Evolutionary conservation across 2,888 invertebrate genomes (phyloP).

Genomic region (Macaria liturata): DNA sequence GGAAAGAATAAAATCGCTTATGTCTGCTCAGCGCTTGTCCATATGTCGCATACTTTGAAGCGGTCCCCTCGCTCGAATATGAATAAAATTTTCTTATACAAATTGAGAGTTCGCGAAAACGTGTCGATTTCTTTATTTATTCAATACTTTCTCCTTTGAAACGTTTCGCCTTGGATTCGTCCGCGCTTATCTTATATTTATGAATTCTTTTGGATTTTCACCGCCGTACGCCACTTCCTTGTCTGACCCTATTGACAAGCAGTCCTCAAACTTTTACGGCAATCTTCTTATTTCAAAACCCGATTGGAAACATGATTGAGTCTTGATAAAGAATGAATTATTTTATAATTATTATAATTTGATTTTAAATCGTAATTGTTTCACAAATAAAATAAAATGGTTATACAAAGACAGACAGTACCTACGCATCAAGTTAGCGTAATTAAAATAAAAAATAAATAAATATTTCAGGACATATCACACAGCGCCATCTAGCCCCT

Average conservation of each 20-base stretch:
- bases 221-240: constrained; percentile 56
- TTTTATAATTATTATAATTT: too few relatives aligned
- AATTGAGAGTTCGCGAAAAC: constrained; percentile 78
- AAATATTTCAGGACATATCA: too few relatives aligned
- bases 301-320: too few relatives aligned
- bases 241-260: constrained; percentile 47
- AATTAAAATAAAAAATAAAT: too few relatives aligned
- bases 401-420: too few relatives aligned
- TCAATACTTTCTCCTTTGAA: constrained; percentile 76
- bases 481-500: too few relatives aligned
- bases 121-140: constrained; percentile 81
- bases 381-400: too few relatives aligned
- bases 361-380: too few relatives aligned
- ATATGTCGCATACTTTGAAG: constrained; percentile 66
- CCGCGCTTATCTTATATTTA: constrained; percentile 71
- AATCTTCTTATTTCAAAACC: too few relatives aligned
- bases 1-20: constrained; percentile 61
- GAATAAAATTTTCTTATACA: constrained; percentile 77
- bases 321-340: too few relatives aligned
- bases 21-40: constrained; percentile 63
- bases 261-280: background rate
- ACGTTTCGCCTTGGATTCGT: constrained; percentile 64
- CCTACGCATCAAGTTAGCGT: too few relatives aligned
- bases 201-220: constrained; percentile 63
- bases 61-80: constrained; percentile 69